A percentile compares a stretch with the other conserved stretches of the same genome.
Conservation (phyloP, 30 jellyfish, hydroid and myxozoan genomes). For the Rhopilema esculentum region DNA sequence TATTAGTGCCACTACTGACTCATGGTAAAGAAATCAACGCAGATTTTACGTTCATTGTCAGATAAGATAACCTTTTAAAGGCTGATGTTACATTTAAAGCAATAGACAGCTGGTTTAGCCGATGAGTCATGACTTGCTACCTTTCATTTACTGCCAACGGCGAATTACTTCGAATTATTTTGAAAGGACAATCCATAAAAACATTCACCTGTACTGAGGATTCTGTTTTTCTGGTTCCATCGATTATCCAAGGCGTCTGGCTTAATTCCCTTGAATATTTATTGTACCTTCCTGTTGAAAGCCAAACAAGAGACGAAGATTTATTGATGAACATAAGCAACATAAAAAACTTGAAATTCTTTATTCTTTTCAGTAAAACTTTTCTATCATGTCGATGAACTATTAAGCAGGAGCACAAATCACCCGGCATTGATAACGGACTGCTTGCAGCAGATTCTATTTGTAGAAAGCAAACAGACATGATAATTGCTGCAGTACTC, state of each 20-base stretch:
- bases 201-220: conserved; percentile 82
- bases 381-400: no score
- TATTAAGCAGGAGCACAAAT: background rate
- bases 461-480: no score
- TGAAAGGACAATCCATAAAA: background rate
- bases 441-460: background rate
- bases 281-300: conserved; percentile 80
- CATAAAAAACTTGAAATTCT: no score
- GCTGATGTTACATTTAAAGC: no score
- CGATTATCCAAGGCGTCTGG: conserved; percentile 95
- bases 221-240: conserved; percentile 82
- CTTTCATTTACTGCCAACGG: no score
- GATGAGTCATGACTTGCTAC: no score
- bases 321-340: background rate
- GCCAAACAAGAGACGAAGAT: background rate
- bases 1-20: no score
- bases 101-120: no score
- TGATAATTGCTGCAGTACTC: background rate
- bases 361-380: no score
- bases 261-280: conserved; percentile 82
- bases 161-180: background rate
- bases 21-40: no score
- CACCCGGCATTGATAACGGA: background rate
- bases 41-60: no score
- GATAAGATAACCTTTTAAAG: no score